Percentiles rank a stretch among this genome's conserved stretches.
Evolutionary conservation across 2,888 invertebrate genomes (phyloP).

Genomic region (Lepidochrysops patricia): DNA sequence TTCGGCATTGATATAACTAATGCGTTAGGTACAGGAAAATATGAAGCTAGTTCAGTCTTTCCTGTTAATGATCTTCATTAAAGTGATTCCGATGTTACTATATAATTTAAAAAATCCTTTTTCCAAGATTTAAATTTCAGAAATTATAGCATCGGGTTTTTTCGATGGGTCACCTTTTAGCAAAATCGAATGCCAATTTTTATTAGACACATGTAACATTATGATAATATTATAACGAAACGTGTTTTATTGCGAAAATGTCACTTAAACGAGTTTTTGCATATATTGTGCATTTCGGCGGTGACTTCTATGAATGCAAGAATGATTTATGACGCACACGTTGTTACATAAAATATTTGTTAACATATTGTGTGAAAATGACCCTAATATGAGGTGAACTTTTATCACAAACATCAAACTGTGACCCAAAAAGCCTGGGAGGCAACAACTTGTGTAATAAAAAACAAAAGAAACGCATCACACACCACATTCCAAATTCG

Average conservation of each 20-base stretch:
- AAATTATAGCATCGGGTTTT: neutral
- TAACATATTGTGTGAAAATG: neutral
- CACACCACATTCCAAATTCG: neutral
- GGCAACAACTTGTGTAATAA: neutral
- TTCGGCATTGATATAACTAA: constrained; percentile 11
- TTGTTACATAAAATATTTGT: neutral
- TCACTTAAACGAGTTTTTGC: neutral
- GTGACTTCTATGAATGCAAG: neutral
- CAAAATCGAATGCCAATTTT: neutral
- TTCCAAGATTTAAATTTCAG: neutral
- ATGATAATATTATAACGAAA: neutral
- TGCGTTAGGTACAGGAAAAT: constrained; percentile 5
- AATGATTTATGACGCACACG: neutral
- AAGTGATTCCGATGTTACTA: neutral
- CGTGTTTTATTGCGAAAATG: neutral
- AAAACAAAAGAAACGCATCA: neutral
- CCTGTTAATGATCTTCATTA: neutral
- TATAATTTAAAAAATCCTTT: neutral
- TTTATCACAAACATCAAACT: neutral
- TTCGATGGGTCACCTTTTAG: neutral
- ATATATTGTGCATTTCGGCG: neutral
- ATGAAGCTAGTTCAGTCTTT: neutral
- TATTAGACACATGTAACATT: neutral
- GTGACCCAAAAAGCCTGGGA: neutral
- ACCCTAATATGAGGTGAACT: neutral